These are phyloP conservation scores for Stenurella melanura DNA, from an alignment of 2,888 invertebrate species.

Conservation along the genomic window DNA sequence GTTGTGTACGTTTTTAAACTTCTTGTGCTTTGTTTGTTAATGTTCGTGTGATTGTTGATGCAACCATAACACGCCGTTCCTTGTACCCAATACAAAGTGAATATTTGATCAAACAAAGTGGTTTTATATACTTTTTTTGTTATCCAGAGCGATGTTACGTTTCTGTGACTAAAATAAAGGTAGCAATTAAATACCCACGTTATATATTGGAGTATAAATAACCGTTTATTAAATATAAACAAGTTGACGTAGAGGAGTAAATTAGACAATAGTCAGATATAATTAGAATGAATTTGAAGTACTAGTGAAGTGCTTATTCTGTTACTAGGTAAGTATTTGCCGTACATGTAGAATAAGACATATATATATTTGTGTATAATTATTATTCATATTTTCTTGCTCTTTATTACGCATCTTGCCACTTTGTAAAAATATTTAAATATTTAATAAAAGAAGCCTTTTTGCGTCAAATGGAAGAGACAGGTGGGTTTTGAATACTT, in stretches of 20 bases:
- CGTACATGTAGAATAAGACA: neutral
- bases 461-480: no score
- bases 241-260: neutral
- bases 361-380: no score
- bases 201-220: neutral
- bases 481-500: no score
- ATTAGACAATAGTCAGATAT: neutral
- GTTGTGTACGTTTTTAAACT: slow-evolving; percentile 21
- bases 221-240: slow-evolving; percentile 13
- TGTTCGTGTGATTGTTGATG: slow-evolving; percentile 14
- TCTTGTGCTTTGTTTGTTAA: slow-evolving; percentile 22
- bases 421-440: no score
- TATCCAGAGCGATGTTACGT: neutral
- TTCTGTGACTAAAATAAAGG: neutral
- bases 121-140: slow-evolving; percentile 17
- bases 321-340: slow-evolving; percentile 9
- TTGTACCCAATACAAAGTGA: slow-evolving; percentile 11
- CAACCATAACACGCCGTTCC: neutral
- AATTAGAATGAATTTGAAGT: neutral
- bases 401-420: no score
- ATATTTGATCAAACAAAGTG: slow-evolving; percentile 24
- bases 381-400: no score
- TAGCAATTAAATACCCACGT: slow-evolving; percentile 7
- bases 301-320: neutral
- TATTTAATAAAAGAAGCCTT: no score